Evolutionary conservation across 2,888 invertebrate species (phyloP).

Genomic region (Lasioglossum zephyrum): DNA sequence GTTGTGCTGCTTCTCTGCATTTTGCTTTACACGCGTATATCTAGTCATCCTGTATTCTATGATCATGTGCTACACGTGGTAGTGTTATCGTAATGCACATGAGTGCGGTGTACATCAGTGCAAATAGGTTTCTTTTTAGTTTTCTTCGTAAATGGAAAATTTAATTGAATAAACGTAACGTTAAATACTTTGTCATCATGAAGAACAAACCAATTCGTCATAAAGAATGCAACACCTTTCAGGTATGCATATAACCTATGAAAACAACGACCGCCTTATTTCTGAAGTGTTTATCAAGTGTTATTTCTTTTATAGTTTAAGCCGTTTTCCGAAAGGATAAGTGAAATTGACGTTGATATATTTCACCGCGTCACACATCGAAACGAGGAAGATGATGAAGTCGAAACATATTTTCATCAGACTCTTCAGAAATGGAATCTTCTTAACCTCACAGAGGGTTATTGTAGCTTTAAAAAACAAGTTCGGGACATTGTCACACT

Average conservation of each 20-base stretch:
- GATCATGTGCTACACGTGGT: background rate
- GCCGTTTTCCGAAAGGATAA: slow-evolving; percentile 94
- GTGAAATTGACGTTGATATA: slow-evolving; percentile 94
- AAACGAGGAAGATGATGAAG: slow-evolving; percentile 89
- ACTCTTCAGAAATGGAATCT: slow-evolving; percentile 95
- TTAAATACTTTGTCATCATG: slow-evolving; percentile 83
- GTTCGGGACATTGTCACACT: slow-evolving; percentile 91
- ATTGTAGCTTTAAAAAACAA: slow-evolving; percentile 90
- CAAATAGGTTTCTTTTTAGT: background rate
- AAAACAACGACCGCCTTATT: background rate
- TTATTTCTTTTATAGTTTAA: slow-evolving; percentile 88
- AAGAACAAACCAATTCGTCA: slow-evolving; percentile 90
- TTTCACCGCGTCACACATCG: slow-evolving; percentile 93
- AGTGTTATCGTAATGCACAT: slow-evolving; percentile 17
- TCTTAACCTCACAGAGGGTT: slow-evolving; percentile 94
- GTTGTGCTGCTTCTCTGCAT: no score
- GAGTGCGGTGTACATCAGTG: slow-evolving; percentile 11
- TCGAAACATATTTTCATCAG: slow-evolving; percentile 92
- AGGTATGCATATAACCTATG: slow-evolving; percentile 85
- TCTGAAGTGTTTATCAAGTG: background rate
- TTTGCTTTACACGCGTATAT: no score
- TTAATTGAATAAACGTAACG: background rate
- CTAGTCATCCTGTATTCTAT: background rate
- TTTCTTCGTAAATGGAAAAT: background rate
- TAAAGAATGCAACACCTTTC: slow-evolving; percentile 91